phyloP scores from a whole-genome alignment of 2,888 invertebrate species.

The Caenorhabditis sp. region DNA sequence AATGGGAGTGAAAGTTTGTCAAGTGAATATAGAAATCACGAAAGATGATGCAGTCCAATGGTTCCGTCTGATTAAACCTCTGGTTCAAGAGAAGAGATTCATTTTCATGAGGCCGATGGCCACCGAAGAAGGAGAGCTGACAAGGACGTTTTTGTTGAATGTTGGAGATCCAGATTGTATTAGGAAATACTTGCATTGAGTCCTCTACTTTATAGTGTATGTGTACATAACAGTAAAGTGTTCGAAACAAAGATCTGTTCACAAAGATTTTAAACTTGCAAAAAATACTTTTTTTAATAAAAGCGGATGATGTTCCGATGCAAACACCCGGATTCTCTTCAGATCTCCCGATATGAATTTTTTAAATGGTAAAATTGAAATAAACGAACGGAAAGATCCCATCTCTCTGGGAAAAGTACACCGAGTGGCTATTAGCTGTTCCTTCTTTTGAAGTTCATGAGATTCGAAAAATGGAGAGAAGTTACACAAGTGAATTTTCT shows the following conservation, averaged over 20 bases:
- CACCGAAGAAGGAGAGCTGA: conserved; percentile 45
- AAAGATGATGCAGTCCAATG: conserved; percentile 40
- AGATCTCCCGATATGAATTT: background rate
- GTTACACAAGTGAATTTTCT: conserved; percentile 2
- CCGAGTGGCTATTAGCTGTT: background rate
- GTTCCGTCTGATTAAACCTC: conserved; percentile 32
- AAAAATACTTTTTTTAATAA: background rate
- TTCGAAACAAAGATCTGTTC: background rate
- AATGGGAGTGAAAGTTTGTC: conserved; percentile 43
- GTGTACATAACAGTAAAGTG: conserved; percentile 22
- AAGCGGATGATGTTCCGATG: background rate
- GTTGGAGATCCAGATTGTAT: conserved; percentile 44
- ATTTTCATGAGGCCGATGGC: conserved; percentile 55
- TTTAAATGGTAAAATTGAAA: conserved; percentile 11
- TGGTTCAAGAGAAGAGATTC: conserved; percentile 38
- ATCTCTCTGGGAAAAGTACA: background rate
- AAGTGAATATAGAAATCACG: conserved; percentile 40
- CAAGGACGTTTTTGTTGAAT: conserved; percentile 47
- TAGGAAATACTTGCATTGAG: conserved; percentile 44
- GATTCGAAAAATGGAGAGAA: conserved; percentile 1
- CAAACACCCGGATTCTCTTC: conserved; percentile 5
- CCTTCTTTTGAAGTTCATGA: background rate
- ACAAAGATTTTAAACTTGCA: background rate
- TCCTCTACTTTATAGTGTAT: conserved; percentile 3
- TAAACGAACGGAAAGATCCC: conserved; percentile 7